Evolutionary conservation across 2,888 invertebrate genomes (phyloP).

Genomic region (Coremacera marginata): DNA sequence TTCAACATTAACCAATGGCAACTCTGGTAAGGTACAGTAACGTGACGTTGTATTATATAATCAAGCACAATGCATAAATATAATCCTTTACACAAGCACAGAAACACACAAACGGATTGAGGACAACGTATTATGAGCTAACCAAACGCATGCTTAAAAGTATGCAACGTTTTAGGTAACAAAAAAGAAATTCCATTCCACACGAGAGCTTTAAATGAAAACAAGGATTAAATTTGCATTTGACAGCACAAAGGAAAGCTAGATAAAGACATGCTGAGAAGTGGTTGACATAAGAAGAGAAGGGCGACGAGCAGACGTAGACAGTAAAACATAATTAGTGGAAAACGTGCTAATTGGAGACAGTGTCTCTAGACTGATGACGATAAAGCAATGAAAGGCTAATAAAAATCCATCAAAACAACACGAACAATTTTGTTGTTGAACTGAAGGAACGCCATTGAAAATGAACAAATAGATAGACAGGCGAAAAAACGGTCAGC

Average conservation of each 20-base stretch:
- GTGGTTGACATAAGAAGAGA: background rate
- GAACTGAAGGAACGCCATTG: background rate
- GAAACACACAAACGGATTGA: background rate
- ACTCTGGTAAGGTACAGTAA: background rate
- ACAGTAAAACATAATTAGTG: background rate
- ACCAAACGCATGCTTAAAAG: background rate
- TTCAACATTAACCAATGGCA: conserved; percentile 9
- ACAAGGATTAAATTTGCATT: too few relatives aligned
- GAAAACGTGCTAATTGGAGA: background rate
- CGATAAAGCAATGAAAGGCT: conserved; percentile 8
- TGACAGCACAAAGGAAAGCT: too few relatives aligned
- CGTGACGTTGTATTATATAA: background rate
- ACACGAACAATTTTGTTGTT: background rate
- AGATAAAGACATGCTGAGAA: background rate
- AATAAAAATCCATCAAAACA: background rate
- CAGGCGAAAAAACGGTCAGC: background rate
- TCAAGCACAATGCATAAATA: background rate
- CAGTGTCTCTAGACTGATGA: background rate
- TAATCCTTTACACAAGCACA: background rate
- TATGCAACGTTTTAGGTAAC: background rate
- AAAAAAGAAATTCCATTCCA: background rate
- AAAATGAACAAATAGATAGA: background rate
- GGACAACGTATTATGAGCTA: background rate
- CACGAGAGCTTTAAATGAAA: background rate
- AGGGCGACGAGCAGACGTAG: background rate